These are phyloP conservation scores for Sphecodes monilicornis DNA, from an alignment of 2,888 invertebrate species.

Conservation along the genomic window DNA sequence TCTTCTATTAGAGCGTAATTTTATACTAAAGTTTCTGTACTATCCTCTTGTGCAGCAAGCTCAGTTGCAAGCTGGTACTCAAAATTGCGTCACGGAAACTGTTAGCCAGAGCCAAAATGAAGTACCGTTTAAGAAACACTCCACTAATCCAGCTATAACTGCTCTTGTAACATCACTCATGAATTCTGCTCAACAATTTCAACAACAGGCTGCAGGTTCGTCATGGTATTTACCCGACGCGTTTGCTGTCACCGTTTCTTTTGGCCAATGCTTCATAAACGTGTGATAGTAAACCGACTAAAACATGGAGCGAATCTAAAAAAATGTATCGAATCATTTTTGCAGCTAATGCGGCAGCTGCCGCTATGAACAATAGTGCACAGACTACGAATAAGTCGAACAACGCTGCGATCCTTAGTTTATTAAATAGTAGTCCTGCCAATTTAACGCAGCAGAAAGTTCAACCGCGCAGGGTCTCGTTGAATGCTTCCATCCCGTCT, in stretches of 20 bases:
- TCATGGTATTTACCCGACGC: slow-evolving; percentile 56
- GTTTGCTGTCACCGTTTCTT: not conserved
- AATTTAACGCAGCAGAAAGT: slow-evolving; percentile 83
- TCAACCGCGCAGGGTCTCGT: slow-evolving; percentile 80
- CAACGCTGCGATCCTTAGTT: slow-evolving; percentile 91
- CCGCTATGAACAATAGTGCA: slow-evolving; percentile 83
- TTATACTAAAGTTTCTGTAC: not conserved
- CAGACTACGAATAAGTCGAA: slow-evolving; percentile 85
- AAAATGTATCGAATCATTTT: slow-evolving; percentile 26
- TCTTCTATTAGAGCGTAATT: not conserved
- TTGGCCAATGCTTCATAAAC: not conserved
- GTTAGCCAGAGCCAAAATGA: slow-evolving; percentile 84
- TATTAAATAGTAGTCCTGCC: slow-evolving; percentile 92
- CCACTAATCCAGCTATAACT: slow-evolving; percentile 89
- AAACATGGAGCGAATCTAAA: not conserved
- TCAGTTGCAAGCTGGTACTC: slow-evolving; percentile 87
- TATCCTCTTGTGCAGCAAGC: slow-evolving; percentile 85
- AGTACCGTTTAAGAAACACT: slow-evolving; percentile 85
- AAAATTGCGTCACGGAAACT: slow-evolving; percentile 83
- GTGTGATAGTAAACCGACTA: not conserved
- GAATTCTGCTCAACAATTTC: slow-evolving; percentile 93
- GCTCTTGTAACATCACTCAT: slow-evolving; percentile 92
- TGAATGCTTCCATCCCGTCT: slow-evolving; percentile 81
- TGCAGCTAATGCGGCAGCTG: slow-evolving; percentile 80
- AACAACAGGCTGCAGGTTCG: slow-evolving; percentile 87